phyloP scores from a whole-genome alignment of 37 sponge, comb jelly and placozoan genomes.

The Diacarnus erythraeanus region DNA sequence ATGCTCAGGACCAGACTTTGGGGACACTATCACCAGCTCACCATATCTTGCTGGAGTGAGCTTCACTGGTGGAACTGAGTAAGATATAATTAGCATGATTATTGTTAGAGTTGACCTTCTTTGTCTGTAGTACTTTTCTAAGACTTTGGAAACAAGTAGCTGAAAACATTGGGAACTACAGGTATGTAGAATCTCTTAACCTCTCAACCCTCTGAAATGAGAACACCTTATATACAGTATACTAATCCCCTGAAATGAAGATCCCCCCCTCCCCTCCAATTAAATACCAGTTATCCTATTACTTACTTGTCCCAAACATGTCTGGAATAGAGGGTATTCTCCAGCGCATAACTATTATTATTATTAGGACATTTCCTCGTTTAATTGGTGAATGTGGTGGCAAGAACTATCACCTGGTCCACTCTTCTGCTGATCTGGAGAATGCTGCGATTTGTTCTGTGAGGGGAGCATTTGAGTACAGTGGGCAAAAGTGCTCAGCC shows the following conservation, averaged over 20 bases:
- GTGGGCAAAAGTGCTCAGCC: conserved; percentile 98
- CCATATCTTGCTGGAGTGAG: conserved; percentile 88
- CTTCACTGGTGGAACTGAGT: conserved; percentile 94
- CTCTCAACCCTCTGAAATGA: no score
- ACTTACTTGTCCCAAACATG: no score
- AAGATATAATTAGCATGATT: conserved; percentile 11
- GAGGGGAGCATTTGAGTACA: conserved; percentile 92
- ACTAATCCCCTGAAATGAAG: no score
- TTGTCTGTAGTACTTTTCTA: conserved; percentile 73
- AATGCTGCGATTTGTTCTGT: conserved; percentile 74
- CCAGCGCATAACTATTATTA: no score
- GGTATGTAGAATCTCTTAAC: no score
- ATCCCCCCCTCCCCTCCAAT: no score
- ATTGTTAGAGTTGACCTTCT: background rate
- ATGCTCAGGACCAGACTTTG: conserved; percentile 83
- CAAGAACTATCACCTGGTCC: conserved; percentile 96
- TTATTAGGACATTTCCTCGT: conserved; percentile 66
- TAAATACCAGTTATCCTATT: no score
- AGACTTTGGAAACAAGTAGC: conserved; percentile 88
- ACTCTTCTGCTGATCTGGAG: conserved; percentile 75
- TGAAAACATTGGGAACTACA: conserved; percentile 79
- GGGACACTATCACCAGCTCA: conserved; percentile 79
- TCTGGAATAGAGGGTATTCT: no score
- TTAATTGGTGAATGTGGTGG: conserved; percentile 94
- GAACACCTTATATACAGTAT: no score